Conservation (phyloP, 2,113 vertebrate species). For the Apus apus region DNA sequence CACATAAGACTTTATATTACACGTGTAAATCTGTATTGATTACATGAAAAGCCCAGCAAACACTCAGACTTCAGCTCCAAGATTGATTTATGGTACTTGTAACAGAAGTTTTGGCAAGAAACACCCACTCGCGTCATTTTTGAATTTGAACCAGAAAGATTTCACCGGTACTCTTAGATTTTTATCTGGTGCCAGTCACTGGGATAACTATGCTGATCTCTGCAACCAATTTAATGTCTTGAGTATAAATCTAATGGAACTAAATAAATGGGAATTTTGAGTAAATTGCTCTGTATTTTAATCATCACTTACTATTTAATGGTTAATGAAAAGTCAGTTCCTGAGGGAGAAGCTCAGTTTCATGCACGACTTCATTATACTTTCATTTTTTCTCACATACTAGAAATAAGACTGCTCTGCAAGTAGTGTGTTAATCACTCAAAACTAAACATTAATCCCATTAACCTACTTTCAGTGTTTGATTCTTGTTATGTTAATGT, state of each 20-base stretch:
- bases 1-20: not conserved
- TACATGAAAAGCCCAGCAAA: not conserved
- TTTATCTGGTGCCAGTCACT: slow-evolving; percentile 36
- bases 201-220: not conserved
- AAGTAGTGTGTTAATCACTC: slow-evolving; percentile 48
- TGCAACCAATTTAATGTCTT: slow-evolving; percentile 31
- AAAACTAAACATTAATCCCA: slow-evolving; percentile 44
- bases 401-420: not conserved
- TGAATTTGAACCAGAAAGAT: slow-evolving; percentile 10
- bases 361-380: slow-evolving; percentile 27
- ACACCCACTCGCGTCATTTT: not conserved
- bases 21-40: not conserved
- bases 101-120: slow-evolving; percentile 3
- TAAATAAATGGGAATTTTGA: not conserved
- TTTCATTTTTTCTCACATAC: slow-evolving; percentile 41
- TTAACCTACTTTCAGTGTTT: slow-evolving; percentile 31
- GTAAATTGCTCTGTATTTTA: not conserved
- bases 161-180: not conserved
- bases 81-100: not conserved
- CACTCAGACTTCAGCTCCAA: not conserved
- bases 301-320: slow-evolving; percentile 51
- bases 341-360: not conserved
- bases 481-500: slow-evolving; percentile 40
- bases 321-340: slow-evolving; percentile 18
- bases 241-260: not conserved